Evolutionary conservation across 1,140 invertebrate genomes (phyloP), one percentile per base, ranked within the genome.

Genomic region (Danaus plexippus): DNA sequence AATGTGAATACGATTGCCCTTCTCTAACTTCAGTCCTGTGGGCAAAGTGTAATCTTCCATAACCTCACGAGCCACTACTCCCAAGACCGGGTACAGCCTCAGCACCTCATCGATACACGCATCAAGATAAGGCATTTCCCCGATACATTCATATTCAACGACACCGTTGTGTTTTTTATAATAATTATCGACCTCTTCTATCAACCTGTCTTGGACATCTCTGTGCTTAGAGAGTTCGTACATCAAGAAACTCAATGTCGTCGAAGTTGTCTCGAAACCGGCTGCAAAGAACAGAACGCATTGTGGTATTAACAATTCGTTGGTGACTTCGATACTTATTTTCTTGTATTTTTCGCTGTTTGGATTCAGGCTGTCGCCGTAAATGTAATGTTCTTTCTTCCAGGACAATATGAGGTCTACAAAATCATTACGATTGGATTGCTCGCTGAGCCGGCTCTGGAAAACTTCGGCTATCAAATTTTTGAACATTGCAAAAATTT

Each of bases 1-100:
- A 9, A 80, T 57, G 41, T 80, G 75, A 0, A 80, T 18, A 4
- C 69, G 59, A 8, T 64, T 11, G 7, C 67, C 68, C 57, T 76
- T 76, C 0, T 71, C 50, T 22, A 79, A 44, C 9, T 43, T 50
- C 6, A 72, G 18, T 0, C 76, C 76, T n/a, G 51, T 47, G 11
- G 67, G 69, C 2, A 72, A 45, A 0, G 47, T 54, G 32, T 63
- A 65, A 40, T 67, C 63, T 12, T 63, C 64, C 13, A 63, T 52
- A 9, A 69, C 51, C 45, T 72, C 69, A 9, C 69, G 57, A 1
- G 64, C 65, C 6, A 72, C 11, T 0, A 66, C 13, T 1, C 67
- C 64, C 4, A 72, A 44, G 1, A 69, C 54, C 9, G 70, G 70
- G 44, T 67, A 69, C 4, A 72, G 11, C 1, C 70, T 64, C 8